Conservation (phyloP, 2,113 vertebrate genomes). For the Macquaria ambigua region DNA sequence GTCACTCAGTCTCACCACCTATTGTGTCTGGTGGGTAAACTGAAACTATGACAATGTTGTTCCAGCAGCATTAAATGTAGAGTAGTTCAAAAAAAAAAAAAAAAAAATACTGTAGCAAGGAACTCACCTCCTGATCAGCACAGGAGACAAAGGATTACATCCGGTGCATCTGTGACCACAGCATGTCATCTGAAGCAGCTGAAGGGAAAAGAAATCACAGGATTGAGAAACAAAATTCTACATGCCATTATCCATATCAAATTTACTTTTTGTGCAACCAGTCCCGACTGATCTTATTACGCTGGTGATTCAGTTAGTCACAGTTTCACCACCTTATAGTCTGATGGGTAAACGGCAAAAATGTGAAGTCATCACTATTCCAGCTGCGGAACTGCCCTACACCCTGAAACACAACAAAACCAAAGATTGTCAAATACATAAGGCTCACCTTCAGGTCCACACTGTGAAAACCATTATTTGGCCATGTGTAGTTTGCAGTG, state of each 20-base stretch:
- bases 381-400: conserved; percentile 3
- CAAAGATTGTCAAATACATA: not conserved
- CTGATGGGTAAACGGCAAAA: conserved; percentile 85
- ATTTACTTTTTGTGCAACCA: not conserved
- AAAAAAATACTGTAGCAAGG: too few relatives aligned
- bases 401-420: not conserved
- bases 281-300: rapidly evolving
- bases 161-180: not conserved
- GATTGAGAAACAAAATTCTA: not conserved
- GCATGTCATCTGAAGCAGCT: not conserved
- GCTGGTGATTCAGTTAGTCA: conserved; percentile 71
- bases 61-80: not conserved
- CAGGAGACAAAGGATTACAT: not conserved
- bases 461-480: not conserved
- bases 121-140: conserved; percentile 34
- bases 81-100: not conserved
- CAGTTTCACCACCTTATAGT: conserved; percentile 77
- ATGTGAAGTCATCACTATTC: conserved; percentile 71
- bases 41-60: not conserved
- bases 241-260: not conserved
- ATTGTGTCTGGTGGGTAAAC: not conserved
- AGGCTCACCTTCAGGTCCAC: conserved; percentile 21
- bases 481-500: not conserved
- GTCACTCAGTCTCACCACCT: not conserved
- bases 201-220: not conserved